Base-by-base conservation (phyloP, 2,888 invertebrate species). In the Embidobia sp. region DNA sequence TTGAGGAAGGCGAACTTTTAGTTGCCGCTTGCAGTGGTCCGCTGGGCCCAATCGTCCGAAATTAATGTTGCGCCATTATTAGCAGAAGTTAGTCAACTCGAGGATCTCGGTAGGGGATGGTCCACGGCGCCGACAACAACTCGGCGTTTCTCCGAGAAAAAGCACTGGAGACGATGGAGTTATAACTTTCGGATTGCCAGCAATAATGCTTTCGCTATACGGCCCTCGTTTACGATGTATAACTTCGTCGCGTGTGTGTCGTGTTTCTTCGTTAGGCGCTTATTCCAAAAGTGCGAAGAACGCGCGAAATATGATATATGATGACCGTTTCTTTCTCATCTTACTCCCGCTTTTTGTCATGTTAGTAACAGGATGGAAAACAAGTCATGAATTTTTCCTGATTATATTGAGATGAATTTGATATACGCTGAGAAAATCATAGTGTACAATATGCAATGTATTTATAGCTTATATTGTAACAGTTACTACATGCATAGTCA, bases 1-100 rank as follows among this genome's bases (percentile, higher is more conserved):
- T n/a, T 13, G 31, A 44, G 29, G 22, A 33, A 44, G 33, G 49
- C 16, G 22, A 48, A 67, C 29, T 55, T 63, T 63, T 55, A 55
- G 72, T 72, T 72, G n/a, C 51, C 35, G 46, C 37, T 46, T 37
- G 76, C 76, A 83, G 78, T 81, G 81, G 83, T 82, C 86, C 85
- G 82, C 81, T 85, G 86, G 86, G 86, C 83, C 86, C 86, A 85
- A 87, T 87, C 85, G 87, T 80, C 82, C 79, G 86, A 85, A 87
- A 87, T 88, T 88, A 88, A 87, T 87, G 87, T 84, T 83, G 74
- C 80, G 79, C 81, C 82, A 83, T 86, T 87, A 87, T 87, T 86
- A 87, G 83, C 84, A 84, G 85, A 87, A 88, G 88, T 87, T 88
- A 82, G 83, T 83, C 81, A 75, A 79, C 73, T 74, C 74, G 26